phyloP scores from a whole-genome alignment of 2,797 vertebrate species.

The Craterocephalus amniculus region DNA sequence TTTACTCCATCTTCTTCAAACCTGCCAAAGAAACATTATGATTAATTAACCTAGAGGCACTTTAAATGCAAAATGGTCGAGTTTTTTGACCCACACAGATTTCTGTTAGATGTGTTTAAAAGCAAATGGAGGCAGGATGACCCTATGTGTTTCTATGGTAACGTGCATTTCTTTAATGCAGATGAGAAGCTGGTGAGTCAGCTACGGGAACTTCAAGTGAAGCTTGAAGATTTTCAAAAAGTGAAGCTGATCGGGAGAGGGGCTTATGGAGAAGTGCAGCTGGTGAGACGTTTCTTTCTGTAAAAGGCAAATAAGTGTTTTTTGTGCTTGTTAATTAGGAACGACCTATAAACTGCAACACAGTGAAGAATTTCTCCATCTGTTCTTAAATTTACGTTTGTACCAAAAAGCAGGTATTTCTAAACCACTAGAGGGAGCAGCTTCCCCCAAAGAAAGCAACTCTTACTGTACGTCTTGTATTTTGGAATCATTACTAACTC shows the following conservation, averaged over 20 bases:
- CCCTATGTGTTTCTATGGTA: slow-evolving; percentile 15
- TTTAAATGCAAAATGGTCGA: background rate
- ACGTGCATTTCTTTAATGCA: slow-evolving; percentile 53
- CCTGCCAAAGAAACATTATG: background rate
- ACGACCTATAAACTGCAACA: background rate
- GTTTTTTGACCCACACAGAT: background rate
- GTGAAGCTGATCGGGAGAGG: slow-evolving; percentile 97
- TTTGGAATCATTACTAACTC: background rate
- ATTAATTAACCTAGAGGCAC: background rate
- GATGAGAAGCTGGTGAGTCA: slow-evolving; percentile 93
- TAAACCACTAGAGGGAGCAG: slow-evolving; percentile 65
- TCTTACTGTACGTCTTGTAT: background rate
- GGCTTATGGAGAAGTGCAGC: slow-evolving; percentile 95
- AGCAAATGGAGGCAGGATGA: background rate
- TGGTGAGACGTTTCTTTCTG: slow-evolving; percentile 85
- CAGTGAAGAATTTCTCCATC: background rate
- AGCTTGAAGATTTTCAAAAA: slow-evolving; percentile 93
- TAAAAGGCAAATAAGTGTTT: background rate
- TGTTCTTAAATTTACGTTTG: slow-evolving; percentile 1
- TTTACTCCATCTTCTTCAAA: background rate
- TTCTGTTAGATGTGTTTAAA: background rate
- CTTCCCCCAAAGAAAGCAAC: slow-evolving; percentile 15
- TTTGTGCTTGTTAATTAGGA: background rate
- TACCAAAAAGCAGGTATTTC: background rate
- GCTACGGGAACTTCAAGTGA: slow-evolving; percentile 92